Conservation (phyloP, 37 sponge, comb jelly and placozoan genomes). For the Bolinopsis microptera region DNA sequence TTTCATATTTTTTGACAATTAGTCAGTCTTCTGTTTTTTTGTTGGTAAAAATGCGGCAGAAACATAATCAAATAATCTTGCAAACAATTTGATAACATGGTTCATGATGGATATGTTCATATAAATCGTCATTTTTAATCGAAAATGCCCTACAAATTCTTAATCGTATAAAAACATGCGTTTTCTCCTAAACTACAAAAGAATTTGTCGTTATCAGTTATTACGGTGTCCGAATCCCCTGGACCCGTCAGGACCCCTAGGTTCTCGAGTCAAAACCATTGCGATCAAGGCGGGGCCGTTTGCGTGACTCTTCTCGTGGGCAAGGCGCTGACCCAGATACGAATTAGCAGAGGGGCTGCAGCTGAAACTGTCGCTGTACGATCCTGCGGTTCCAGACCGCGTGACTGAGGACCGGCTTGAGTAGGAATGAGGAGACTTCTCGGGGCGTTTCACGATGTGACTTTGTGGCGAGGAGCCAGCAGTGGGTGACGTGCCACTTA, state of each 20-base stretch:
- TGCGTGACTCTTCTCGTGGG: not conserved
- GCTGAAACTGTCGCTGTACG: not conserved
- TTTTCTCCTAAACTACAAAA: not conserved
- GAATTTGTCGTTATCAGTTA: not conserved
- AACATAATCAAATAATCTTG: too few species aligned
- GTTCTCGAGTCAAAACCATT: slow-evolving; percentile 74
- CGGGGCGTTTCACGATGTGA: not conserved
- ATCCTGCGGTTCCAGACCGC: not conserved
- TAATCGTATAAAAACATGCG: not conserved
- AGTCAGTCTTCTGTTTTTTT: too few species aligned
- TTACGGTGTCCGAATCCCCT: slow-evolving; percentile 73
- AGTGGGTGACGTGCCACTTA: slow-evolving; percentile 11
- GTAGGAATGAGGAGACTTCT: not conserved
- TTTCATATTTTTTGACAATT: too few species aligned
- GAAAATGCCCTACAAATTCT: not conserved
- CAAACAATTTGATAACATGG: not conserved
- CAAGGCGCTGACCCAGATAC: slow-evolving; percentile 10
- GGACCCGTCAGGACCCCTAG: slow-evolving; percentile 86
- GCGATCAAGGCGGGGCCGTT: not conserved
- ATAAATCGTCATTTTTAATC: not conserved
- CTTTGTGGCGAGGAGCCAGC: not conserved
- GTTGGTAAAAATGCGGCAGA: too few species aligned
- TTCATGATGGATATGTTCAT: not conserved
- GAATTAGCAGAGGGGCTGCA: slow-evolving; percentile 39
- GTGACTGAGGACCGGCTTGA: not conserved